Base-by-base conservation (phyloP, 2,113 vertebrate genomes). In the Telmatochromis sp. region DNA sequence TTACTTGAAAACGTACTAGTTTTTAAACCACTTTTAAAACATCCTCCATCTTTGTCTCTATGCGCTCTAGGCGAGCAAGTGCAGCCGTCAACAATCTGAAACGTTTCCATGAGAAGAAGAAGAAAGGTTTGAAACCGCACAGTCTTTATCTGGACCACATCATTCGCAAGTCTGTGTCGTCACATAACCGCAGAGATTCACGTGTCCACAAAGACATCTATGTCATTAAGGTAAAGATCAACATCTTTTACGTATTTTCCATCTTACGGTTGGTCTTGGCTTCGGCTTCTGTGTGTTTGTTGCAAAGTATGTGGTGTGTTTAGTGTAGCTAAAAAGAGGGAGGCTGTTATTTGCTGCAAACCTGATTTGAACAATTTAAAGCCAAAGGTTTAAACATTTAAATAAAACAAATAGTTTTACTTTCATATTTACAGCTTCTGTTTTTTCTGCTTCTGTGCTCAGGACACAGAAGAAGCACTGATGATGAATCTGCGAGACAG, bases 91-190 rank as follows among this genome's bases (percentile, higher is more conserved):
- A 98, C 94, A 98, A 97, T 93, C 96, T 99, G 91, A 99, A 99
- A 92, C 97, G 97, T 78, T 99, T 99, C 93, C 99, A 99, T 0
- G 98, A 99, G 95, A 99, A 98, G 97, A 99, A 99, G 96, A 99
- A 98, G 94, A 97, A 97, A 91, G 98, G 99, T 55, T 96, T 97
- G 87, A 99, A 98, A 89, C 98, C 99, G n/a, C 96, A 97, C 89
- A 99, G 99, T 91, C 98, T 99, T 28, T 99, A 99, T 91, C 95
- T 99, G 96, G 99, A 99, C 95, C 98, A 98, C 93, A 98, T 99
- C 94, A 96, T 99, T 93, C 98, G 98, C 95, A 99, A 99, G 95
- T 97, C 98, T 2, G 96, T 97, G 84, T 96, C 97, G 21, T 96
- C 96, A 0, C 97, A 97, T 33, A 97, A 95, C 89, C 98, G 97